Evolutionary conservation across 2,113 vertebrate genomes (phyloP).

Genomic region (Pogona vitticeps): DNA sequence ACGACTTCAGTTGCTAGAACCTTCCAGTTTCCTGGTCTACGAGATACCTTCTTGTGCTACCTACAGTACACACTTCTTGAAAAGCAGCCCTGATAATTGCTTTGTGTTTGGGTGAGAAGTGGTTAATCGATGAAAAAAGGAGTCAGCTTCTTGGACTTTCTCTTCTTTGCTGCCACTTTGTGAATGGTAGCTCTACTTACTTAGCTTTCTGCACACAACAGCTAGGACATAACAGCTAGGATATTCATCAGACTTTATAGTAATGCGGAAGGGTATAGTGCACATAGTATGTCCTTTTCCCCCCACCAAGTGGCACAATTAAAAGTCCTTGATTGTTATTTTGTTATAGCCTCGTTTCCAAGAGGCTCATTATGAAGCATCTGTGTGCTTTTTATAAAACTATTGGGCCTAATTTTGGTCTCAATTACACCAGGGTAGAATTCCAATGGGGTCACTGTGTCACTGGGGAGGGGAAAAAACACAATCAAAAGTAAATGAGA

Average conservation of each 20-base stretch:
- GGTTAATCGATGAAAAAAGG: too few species aligned
- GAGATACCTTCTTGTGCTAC: too few species aligned
- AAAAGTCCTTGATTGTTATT: neutral
- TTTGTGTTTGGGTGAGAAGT: too few species aligned
- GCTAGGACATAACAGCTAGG: too few species aligned
- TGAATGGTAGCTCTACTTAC: too few species aligned
- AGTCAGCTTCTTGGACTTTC: neutral
- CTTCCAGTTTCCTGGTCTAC: too few species aligned
- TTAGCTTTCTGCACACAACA: neutral
- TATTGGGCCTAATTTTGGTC: conserved; percentile 31
- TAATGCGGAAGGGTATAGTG: neutral
- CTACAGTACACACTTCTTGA: too few species aligned
- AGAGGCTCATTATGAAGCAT: conserved; percentile 21
- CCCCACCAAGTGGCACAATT: conserved; percentile 12
- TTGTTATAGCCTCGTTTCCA: neutral
- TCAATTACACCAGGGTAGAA: conserved; percentile 15
- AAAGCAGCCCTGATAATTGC: too few species aligned
- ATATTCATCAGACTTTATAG: too few species aligned
- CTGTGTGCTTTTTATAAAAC: conserved; percentile 1
- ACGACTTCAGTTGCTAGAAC: too few species aligned
- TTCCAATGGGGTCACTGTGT: conserved; percentile 19
- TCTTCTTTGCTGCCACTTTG: neutral
- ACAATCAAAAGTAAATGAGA: conserved; percentile 29
- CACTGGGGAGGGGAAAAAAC: neutral
- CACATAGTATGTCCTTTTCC: neutral